phyloP scores from a whole-genome alignment of 2,797 vertebrate genomes.

The Taenioides sp. region DNA sequence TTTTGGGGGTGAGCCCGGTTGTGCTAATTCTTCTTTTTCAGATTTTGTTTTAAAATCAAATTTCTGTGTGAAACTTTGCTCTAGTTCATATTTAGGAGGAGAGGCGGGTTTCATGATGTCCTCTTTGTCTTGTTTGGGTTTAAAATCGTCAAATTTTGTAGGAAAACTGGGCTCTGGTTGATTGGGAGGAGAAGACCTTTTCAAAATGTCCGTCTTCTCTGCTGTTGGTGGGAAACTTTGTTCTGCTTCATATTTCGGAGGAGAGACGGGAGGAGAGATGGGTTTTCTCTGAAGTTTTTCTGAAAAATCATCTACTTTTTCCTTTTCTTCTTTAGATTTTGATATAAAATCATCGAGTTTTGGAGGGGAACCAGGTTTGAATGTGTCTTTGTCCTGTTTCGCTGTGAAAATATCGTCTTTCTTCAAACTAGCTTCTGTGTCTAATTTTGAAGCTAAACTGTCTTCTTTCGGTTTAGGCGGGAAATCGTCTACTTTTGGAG shows the following conservation, averaged over 20 bases:
- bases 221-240: background rate
- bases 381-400: background rate
- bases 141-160: background rate
- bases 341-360: background rate
- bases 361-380: conserved; percentile 2
- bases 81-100: background rate
- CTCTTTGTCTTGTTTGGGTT: background rate
- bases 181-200: background rate
- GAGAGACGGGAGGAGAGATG: background rate
- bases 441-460: background rate
- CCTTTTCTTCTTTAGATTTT: background rate
- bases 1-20: background rate
- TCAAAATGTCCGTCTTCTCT: background rate
- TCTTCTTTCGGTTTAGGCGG: background rate
- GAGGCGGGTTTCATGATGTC: background rate
- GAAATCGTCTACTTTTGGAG: background rate
- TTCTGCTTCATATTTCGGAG: background rate
- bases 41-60: background rate
- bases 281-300: background rate
- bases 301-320: background rate
- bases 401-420: background rate
- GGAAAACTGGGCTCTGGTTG: background rate
- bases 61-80: background rate
- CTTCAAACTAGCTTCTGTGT: background rate
- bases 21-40: background rate